Percentiles rank a stretch among this genome's conserved stretches.
phyloP scores from a whole-genome alignment of 2,888 invertebrate genomes.

The Epicampocera succincta region DNA sequence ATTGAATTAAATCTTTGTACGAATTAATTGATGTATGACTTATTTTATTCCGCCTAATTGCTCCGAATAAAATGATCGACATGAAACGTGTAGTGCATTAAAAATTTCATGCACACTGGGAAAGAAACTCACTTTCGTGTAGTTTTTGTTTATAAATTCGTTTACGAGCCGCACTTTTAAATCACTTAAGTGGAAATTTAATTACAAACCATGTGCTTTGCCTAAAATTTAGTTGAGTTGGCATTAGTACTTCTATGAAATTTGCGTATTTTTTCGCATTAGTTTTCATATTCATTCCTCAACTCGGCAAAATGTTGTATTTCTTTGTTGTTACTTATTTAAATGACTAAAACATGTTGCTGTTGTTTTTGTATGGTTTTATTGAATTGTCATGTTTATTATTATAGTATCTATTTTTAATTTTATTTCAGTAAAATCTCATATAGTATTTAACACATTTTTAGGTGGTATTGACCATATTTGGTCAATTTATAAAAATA shows the following conservation, averaged over 20 bases:
- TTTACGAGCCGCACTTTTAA: constrained; percentile 42
- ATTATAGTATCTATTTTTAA: neutral
- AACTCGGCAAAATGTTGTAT: constrained; percentile 40
- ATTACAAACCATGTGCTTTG: constrained; percentile 53
- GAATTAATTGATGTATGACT: too few relatives aligned
- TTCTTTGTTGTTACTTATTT: constrained; percentile 48
- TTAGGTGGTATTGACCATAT: constrained; percentile 63
- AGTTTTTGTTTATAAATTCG: constrained; percentile 7
- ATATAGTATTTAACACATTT: constrained; percentile 59
- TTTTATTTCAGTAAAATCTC: constrained; percentile 32
- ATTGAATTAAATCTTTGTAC: too few relatives aligned
- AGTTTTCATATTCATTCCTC: constrained; percentile 32
- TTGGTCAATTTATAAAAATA: constrained; percentile 48
- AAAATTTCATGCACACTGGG: constrained; percentile 17
- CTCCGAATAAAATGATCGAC: constrained; percentile 17
- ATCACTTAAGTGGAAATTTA: constrained; percentile 52
- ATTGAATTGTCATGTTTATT: constrained; percentile 61
- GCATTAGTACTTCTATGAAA: constrained; percentile 31
- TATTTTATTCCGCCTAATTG: constrained; percentile 8
- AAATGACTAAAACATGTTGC: constrained; percentile 16
- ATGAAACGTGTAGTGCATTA: constrained; percentile 32
- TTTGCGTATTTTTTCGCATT: neutral
- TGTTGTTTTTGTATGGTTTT: constrained; percentile 41
- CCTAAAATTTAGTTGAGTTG: constrained; percentile 42
- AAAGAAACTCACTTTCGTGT: constrained; percentile 12